Conservation (phyloP, 2,797 vertebrate genomes). For the Propithecus perrieri region DNA sequence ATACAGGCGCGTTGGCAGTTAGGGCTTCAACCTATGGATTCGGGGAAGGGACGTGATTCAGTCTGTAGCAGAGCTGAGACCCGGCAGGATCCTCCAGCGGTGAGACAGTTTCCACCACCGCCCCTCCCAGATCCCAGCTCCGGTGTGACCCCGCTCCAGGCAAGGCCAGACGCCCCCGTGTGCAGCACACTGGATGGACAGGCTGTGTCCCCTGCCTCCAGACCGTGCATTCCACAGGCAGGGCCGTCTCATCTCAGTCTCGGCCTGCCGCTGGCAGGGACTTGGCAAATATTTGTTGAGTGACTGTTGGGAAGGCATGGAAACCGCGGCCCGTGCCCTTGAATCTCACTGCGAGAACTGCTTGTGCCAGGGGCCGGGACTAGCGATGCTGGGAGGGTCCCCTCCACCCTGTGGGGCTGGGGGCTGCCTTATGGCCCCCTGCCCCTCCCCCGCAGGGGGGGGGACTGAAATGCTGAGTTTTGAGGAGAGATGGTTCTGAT, state of each 20-base stretch:
- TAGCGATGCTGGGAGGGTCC: background rate
- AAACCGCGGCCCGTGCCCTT: background rate
- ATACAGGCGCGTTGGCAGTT: background rate
- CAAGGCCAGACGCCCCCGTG: background rate
- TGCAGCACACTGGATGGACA: background rate
- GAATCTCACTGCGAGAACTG: background rate
- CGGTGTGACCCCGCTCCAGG: background rate
- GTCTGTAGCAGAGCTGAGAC: background rate
- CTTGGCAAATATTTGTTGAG: constrained; percentile 55
- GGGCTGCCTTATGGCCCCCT: background rate
- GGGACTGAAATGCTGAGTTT: background rate
- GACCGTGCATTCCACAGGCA: background rate
- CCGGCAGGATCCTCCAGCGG: too few species aligned
- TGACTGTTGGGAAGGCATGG: constrained; percentile 19
- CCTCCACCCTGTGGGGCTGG: background rate
- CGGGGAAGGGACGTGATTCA: background rate
- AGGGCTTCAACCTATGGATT: background rate
- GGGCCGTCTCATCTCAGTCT: background rate
- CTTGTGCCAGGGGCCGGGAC: background rate
- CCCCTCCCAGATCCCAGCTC: background rate
- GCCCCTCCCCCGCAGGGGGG: background rate
- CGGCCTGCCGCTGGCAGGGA: background rate
- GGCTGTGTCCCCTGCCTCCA: rapidly evolving
- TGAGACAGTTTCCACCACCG: background rate
- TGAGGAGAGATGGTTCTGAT: background rate